These are phyloP conservation scores for Polydrusus cervinus DNA, from an alignment of 2,888 invertebrate species.

Conservation along the genomic window DNA sequence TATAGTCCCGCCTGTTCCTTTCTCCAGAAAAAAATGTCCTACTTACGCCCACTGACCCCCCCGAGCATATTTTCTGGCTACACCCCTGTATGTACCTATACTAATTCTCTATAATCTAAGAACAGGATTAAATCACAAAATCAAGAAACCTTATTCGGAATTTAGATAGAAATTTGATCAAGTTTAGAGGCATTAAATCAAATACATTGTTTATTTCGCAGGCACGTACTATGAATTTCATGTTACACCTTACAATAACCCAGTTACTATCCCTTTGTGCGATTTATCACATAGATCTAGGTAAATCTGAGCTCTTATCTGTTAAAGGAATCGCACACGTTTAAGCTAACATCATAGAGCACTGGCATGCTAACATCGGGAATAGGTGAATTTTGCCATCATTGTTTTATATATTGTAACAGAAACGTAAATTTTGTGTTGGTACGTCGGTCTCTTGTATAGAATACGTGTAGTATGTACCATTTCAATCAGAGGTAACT, in stretches of 20 bases:
- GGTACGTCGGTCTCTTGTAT: too few species aligned
- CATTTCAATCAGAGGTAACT: too few species aligned
- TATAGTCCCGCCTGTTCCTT: too few species aligned
- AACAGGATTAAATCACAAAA: too few species aligned
- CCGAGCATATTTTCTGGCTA: too few species aligned
- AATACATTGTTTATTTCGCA: conserved; percentile 13
- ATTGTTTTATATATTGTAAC: background rate
- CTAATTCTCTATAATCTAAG: background rate
- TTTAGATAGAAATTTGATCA: background rate
- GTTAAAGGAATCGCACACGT: conserved; percentile 44
- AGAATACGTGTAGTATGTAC: too few species aligned
- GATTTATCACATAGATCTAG: conserved; percentile 43
- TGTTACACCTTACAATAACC: conserved; percentile 46
- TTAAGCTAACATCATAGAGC: conserved; percentile 40
- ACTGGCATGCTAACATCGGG: conserved; percentile 37
- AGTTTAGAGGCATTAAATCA: conserved; percentile 2
- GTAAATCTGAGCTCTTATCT: conserved; percentile 46
- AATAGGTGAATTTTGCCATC: conserved; percentile 35
- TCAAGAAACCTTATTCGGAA: too few species aligned
- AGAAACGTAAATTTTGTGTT: background rate
- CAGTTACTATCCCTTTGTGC: conserved; percentile 44
- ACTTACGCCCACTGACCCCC: too few species aligned
- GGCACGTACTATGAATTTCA: conserved; percentile 38
- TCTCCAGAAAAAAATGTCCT: too few species aligned
- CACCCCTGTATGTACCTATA: too few species aligned